A percentile compares a stretch with the other conserved stretches of the same genome.
Conservation (phyloP, 2,113 vertebrate genomes). For the Ceyx margarethae region DNA sequence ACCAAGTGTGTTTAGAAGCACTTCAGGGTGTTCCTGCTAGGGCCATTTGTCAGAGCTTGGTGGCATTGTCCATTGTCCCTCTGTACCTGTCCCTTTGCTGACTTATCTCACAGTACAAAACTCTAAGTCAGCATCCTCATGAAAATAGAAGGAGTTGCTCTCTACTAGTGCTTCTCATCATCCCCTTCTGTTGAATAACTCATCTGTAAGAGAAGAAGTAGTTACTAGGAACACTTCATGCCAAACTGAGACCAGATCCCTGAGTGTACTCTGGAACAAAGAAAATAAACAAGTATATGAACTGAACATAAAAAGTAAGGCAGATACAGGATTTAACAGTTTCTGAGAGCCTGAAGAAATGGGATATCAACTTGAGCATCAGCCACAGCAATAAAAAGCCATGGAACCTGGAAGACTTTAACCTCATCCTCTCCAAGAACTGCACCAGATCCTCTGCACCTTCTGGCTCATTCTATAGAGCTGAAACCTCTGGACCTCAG, state of each 20-base stretch:
- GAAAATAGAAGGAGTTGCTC: neutral
- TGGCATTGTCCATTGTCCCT: neutral
- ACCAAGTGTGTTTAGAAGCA: neutral
- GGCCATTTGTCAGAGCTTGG: neutral
- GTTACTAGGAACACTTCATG: neutral
- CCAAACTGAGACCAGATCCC: neutral
- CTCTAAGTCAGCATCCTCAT: neutral
- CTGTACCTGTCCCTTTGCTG: neutral
- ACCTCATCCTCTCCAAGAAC: neutral
- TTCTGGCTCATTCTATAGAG: neutral
- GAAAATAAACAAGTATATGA: neutral
- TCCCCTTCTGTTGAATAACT: neutral
- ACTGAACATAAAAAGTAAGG: neutral
- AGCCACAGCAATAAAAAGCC: neutral
- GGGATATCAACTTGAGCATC: neutral
- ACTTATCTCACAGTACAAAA: neutral
- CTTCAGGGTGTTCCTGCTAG: neutral
- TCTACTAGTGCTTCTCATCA: neutral
- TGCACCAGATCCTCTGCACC: neutral
- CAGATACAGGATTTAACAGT: neutral
- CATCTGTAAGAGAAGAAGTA: neutral
- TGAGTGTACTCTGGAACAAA: neutral
- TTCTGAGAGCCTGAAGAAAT: neutral
- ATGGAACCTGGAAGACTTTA: neutral
- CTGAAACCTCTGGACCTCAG: neutral